Percentiles rank a stretch among this genome's conserved stretches.
These are phyloP conservation scores for Fissipunctia ypsillon DNA, from an alignment of 2,888 invertebrate genomes.

Conservation along the genomic window DNA sequence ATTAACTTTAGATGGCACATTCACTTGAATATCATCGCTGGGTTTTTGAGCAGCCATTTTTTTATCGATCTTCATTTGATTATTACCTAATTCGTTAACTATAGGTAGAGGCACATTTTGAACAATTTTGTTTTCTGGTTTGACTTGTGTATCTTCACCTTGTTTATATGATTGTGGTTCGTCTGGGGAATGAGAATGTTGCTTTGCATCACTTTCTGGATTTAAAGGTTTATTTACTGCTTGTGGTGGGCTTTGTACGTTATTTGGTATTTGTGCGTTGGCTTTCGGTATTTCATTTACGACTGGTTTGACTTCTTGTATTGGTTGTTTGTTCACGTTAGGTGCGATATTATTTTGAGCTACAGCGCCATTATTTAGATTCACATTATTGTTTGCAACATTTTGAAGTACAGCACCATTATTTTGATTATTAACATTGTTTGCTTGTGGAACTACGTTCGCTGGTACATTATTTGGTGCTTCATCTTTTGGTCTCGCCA, in stretches of 20 bases:
- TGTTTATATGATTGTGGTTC: conserved; percentile 85
- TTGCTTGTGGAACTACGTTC: conserved; percentile 27
- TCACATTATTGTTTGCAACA: conserved; percentile 12
- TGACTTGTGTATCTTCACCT: conserved; percentile 79
- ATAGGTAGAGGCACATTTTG: conserved; percentile 78
- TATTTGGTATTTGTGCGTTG: conserved; percentile 35
- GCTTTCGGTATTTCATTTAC: conserved; percentile 32
- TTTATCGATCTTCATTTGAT: conserved; percentile 50
- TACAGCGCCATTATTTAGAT: conserved; percentile 17
- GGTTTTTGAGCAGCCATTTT: conserved; percentile 30
- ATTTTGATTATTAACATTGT: conserved; percentile 19
- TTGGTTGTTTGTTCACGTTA: conserved; percentile 16
- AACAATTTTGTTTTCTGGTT: conserved; percentile 56
- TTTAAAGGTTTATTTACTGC: conserved; percentile 18
- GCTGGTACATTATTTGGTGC: conserved; percentile 18
- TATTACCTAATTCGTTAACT: conserved; percentile 69
- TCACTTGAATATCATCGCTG: conserved; percentile 58
- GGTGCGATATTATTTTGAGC: conserved; percentile 20
- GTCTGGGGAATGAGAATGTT: conserved; percentile 80
- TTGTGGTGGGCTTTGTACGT: conserved; percentile 29
- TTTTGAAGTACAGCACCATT: conserved; percentile 11
- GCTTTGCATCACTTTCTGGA: conserved; percentile 42
- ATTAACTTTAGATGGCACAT: conserved; percentile 45
- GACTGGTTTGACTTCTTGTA: conserved; percentile 27
- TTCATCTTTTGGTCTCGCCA: conserved; percentile 40